A percentile compares a stretch with the other conserved stretches of the same genome.
These are phyloP conservation scores for Triops cancriformis DNA, from an alignment of 1,140 invertebrate genomes.

Conservation along the genomic window DNA sequence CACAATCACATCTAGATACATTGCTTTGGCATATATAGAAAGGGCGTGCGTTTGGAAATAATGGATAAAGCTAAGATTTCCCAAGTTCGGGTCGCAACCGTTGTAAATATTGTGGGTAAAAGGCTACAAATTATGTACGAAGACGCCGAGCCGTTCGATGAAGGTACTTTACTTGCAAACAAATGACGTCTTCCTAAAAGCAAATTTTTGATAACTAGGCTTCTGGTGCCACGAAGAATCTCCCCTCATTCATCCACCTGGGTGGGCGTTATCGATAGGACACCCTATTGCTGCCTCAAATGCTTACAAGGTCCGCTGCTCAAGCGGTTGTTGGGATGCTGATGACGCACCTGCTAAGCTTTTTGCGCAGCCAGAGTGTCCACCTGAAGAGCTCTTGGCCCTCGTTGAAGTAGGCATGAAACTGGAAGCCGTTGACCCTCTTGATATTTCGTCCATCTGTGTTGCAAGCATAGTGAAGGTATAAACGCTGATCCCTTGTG, in stretches of 20 bases:
- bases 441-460: slow-evolving; percentile 88
- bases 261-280: slow-evolving; percentile 75
- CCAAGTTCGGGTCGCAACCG: slow-evolving; percentile 71
- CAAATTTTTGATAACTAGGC: slow-evolving; percentile 31
- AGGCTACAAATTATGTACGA: slow-evolving; percentile 83
- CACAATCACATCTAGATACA: background rate
- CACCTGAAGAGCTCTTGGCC: slow-evolving; percentile 34
- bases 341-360: slow-evolving; percentile 66
- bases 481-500: background rate
- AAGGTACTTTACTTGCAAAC: no score
- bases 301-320: slow-evolving; percentile 59
- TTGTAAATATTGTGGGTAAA: slow-evolving; percentile 83
- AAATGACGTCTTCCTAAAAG: background rate
- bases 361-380: slow-evolving; percentile 47
- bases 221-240: slow-evolving; percentile 97
- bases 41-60: slow-evolving; percentile 1
- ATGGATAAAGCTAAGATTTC: slow-evolving; percentile 22
- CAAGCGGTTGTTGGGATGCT: slow-evolving; percentile 47
- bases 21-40: background rate
- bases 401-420: slow-evolving; percentile 84
- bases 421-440: slow-evolving; percentile 89
- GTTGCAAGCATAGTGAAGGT: slow-evolving; percentile 70
- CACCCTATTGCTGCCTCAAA: slow-evolving; percentile 75
- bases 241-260: slow-evolving; percentile 85
- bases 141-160: slow-evolving; percentile 63